phyloP scores from a whole-genome alignment of 2,888 invertebrate genomes.

The Zeuzera pyrina region DNA sequence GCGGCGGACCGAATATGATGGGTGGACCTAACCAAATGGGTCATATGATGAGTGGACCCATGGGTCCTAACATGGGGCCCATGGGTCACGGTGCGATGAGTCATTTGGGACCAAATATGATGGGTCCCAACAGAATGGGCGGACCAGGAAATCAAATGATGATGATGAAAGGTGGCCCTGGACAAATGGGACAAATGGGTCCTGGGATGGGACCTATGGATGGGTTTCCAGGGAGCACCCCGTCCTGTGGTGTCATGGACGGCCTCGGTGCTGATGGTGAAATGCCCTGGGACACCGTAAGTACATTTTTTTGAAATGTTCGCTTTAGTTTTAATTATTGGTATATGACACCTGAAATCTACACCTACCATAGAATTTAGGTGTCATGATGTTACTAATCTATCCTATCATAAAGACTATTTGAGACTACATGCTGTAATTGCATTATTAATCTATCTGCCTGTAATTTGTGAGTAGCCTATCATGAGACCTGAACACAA shows the following conservation, averaged over 20 bases:
- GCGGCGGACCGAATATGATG: slow-evolving; percentile 69
- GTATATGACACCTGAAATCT: background rate
- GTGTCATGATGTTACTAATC: no score
- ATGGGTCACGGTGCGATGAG: slow-evolving; percentile 63
- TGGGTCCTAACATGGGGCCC: slow-evolving; percentile 62
- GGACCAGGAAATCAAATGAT: slow-evolving; percentile 62
- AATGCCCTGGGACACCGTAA: slow-evolving; percentile 73
- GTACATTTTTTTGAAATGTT: slow-evolving; percentile 19
- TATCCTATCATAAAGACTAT: no score
- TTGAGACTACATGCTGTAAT: no score
- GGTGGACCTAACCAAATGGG: slow-evolving; percentile 65
- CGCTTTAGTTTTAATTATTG: slow-evolving; percentile 1
- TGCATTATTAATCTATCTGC: no score
- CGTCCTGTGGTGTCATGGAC: slow-evolving; percentile 74
- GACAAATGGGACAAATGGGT: slow-evolving; percentile 62
- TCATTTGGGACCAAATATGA: slow-evolving; percentile 65
- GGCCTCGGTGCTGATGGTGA: slow-evolving; percentile 74
- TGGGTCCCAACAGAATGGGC: slow-evolving; percentile 64
- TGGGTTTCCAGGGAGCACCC: slow-evolving; percentile 73
- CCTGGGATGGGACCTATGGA: slow-evolving; percentile 66
- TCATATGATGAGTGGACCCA: slow-evolving; percentile 67
- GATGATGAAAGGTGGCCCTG: slow-evolving; percentile 67
- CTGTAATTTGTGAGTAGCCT: no score
- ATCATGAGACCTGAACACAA: no score
- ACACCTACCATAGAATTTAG: no score